A percentile compares a stretch with the other conserved stretches of the same genome.
Conservation (phyloP, 2,797 vertebrate genomes). For the Pipistrellus nathusii region DNA sequence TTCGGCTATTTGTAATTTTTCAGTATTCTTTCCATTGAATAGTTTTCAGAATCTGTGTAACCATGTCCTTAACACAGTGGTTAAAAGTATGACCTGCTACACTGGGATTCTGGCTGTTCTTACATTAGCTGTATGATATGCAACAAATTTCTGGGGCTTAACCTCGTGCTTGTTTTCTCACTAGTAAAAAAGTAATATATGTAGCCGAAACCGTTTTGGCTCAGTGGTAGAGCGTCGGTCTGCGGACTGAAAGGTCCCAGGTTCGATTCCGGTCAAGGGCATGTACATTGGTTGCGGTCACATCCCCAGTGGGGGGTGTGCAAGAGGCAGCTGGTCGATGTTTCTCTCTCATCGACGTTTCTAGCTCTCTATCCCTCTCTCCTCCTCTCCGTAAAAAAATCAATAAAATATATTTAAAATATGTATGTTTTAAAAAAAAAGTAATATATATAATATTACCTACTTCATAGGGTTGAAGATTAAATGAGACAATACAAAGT, state of each 20-base stretch:
- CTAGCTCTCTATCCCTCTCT: too few species aligned
- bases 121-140: slow-evolving; percentile 5
- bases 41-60: background rate
- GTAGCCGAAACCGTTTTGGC: background rate
- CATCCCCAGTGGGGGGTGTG: too few species aligned
- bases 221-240: too few species aligned
- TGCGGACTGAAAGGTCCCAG: too few species aligned
- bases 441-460: background rate
- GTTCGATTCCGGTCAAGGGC: too few species aligned
- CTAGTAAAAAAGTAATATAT: background rate
- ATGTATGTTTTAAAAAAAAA: background rate
- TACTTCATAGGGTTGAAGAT: background rate
- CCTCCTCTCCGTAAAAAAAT: too few species aligned
- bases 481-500: slow-evolving; percentile 20
- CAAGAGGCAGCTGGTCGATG: too few species aligned
- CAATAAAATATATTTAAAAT: too few species aligned
- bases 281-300: too few species aligned
- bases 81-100: background rate
- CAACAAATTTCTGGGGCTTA: slow-evolving; percentile 19
- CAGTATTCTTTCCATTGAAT: background rate
- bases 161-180: background rate
- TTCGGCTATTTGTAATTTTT: background rate
- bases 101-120: background rate
- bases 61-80: background rate
- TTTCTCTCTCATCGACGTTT: too few species aligned